Evolutionary conservation across 2,113 vertebrate genomes (phyloP).

Genomic region (Eurypyga helias): DNA sequence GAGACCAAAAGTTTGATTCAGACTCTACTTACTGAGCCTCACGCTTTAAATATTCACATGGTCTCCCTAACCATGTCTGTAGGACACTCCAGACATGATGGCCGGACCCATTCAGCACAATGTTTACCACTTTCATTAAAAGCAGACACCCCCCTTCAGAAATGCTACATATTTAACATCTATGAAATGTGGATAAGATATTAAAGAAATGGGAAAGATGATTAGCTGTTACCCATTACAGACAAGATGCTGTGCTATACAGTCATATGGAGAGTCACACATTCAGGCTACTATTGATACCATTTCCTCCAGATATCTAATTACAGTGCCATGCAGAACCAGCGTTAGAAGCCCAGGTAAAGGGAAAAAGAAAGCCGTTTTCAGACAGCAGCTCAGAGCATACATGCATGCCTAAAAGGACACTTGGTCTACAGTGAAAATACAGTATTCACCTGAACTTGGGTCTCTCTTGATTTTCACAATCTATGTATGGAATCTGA

Average conservation of each 20-base stretch:
- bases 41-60: fast-evolving
- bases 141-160: neutral
- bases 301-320: neutral
- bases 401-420: neutral
- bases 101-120: neutral
- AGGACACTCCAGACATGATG: neutral
- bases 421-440: neutral
- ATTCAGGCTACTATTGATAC: neutral
- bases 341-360: neutral
- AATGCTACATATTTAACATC: neutral
- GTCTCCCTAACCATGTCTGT: neutral
- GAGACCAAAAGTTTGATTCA: neutral
- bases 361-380: neutral
- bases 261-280: neutral
- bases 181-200: neutral
- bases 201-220: neutral
- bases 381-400: neutral
- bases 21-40: neutral
- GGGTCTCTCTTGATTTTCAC: neutral
- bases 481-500: neutral
- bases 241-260: neutral
- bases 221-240: neutral
- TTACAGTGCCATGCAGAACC: neutral
- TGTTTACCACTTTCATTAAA: neutral
- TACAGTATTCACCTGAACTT: neutral